These are phyloP conservation scores for Saimiri boliviensis DNA, from an alignment of 2,113 vertebrate genomes.

Conservation along the genomic window DNA sequence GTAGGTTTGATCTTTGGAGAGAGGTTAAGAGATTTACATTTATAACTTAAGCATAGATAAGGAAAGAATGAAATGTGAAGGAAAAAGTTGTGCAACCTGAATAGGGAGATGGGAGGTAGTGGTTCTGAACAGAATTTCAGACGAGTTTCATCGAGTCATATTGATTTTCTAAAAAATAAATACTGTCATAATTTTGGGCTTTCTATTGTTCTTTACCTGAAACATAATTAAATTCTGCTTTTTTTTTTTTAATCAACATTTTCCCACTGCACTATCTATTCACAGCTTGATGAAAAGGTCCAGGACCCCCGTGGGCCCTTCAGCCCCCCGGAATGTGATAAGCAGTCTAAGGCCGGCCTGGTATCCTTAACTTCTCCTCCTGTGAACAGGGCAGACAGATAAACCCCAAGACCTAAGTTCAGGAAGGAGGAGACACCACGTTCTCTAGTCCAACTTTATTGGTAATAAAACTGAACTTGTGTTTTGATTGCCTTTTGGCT, in stretches of 20 bases:
- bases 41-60: background rate
- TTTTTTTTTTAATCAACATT: background rate
- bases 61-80: background rate
- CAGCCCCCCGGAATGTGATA: background rate
- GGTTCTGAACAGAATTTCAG: constrained; percentile 17
- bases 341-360: background rate
- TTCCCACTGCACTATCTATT: background rate
- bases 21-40: constrained; percentile 38
- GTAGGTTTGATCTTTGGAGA: background rate
- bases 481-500: background rate
- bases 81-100: background rate
- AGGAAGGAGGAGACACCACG: background rate
- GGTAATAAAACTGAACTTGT: background rate
- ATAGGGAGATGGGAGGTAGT: background rate
- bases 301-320: background rate
- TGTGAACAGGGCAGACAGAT: background rate
- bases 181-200: background rate
- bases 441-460: background rate
- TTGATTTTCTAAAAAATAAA: constrained; percentile 26
- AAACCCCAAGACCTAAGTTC: background rate
- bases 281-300: background rate
- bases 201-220: constrained; percentile 15
- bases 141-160: background rate
- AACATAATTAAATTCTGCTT: background rate
- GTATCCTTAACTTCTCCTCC: background rate